Evolutionary conservation across 1,140 invertebrate species (phyloP), one percentile per base, ranked within the genome.

Genomic region (Magallana ariakensis): DNA sequence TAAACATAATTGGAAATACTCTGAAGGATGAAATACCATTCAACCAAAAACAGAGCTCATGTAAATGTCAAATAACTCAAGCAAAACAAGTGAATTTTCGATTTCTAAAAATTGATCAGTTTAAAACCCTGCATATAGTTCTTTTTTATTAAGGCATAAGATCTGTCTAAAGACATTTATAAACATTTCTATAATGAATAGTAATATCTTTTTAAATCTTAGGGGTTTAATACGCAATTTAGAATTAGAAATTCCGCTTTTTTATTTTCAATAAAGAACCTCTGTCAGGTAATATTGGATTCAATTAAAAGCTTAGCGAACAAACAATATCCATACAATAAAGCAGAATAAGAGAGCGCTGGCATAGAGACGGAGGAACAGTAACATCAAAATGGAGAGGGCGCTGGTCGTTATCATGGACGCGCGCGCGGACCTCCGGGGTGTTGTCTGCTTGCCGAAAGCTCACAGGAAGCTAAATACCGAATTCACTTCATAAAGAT

Each of bases 231-330:
- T 22, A n/a, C 4, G 10, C 22, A 19, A n/a, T 22, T 75, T 26
- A 46, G 33, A 46, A 75, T 75, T 75, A 13, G 19, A 75, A 13
- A 75, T 75, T 75, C 66, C 13, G 22, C 22, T 7, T 75, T 60
- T 60, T n/a, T 75, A 75, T 26, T 26, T 10, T 26, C 22, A 75
- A 19, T 13, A 75, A 75, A 26, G 33, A 75, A 8, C n/a, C 10
- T 60, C 58, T 16, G 58, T n/a, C 6, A 26, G 9, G 66, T 75
- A 26, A 75, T 75, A 13, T 75, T 22, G 22, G 4, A 75, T 75
- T 75, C 66, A 22, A 75, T 75, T 75, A 75, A 33, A 75, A 75
- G 58, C 58, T 60, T 60, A 60, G 11, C 66, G 22, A 22, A 22
- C 5, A 19, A 75, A 75, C 13, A 75, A 75, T 22, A 75, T 75